Evolutionary conservation across 2,888 invertebrate species (phyloP), one percentile per base, ranked within the genome.

Genomic region (Aquatica leii): DNA sequence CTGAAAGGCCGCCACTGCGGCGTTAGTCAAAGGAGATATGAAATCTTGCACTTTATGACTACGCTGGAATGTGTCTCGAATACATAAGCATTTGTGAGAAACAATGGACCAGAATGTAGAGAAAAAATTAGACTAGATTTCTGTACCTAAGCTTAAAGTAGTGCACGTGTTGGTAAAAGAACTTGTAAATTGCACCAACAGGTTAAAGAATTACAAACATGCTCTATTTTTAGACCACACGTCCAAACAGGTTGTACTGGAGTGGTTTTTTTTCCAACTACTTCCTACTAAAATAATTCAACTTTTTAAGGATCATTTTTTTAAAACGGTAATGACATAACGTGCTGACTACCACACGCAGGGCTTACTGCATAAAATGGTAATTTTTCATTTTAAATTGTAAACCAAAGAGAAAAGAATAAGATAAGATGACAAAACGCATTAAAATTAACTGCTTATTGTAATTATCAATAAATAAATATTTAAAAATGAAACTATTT

Each of bases 21-120:
- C 51, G 37, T 9, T 11, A 41, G 41, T 50, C 58, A 58, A 58
- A 58, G 43, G 24, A 24, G 50, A 58, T 34, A 51, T 53, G 53
- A 53, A 41, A 46, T 59, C 59, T 59, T 53, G 59, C 59, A 53
- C 59, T 52, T 59, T 59, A 59, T 59, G 52, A 53, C 51, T 52
- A 4, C 37, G 15, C 11, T 41, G 52, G 17, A 52, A 51, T 53
- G 59, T 46, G 59, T 43, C 37, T 52, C n/a, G 59, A 59, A 59
- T 59, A 53, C 35, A 53, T 52, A 51, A 41, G 17, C 18, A 34
- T 37, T 34, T 17, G 35, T 35, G 17, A 14, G 24, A 40, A 34
- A 51, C 31, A 34, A 51, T 34, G 14, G 11, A 11, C 15, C 15
- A 31, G 34, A 35, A 34, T 46, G 1, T 12, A 41, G 41, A 2